phyloP scores from a whole-genome alignment of 2,888 invertebrate genomes.

The Gonocerus acuteangulatus region DNA sequence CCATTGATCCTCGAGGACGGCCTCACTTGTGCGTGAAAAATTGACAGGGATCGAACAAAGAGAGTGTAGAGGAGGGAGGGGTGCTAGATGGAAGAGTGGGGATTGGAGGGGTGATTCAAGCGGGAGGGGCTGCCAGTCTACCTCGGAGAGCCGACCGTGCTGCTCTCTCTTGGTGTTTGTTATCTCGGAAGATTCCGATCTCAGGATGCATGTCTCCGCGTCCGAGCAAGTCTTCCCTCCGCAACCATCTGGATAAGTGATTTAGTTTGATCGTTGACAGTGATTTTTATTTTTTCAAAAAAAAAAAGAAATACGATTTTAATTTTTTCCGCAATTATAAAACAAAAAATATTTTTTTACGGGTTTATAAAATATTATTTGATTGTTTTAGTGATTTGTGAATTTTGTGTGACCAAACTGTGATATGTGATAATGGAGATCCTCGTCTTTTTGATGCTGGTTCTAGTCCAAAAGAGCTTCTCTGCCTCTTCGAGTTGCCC shows the following conservation, averaged over 20 bases:
- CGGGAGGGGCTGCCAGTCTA: constrained; percentile 8
- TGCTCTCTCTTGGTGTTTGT: too few relatives aligned
- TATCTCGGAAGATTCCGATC: too few relatives aligned
- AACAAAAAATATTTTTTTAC: too few relatives aligned
- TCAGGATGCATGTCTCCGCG: too few relatives aligned
- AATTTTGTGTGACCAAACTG: constrained; percentile 4
- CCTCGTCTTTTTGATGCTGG: background rate
- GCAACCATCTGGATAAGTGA: constrained; percentile 12
- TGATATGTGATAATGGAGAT: constrained; percentile 23
- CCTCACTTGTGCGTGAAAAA: constrained; percentile 37
- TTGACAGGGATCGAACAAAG: constrained; percentile 34
- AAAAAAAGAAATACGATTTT: too few relatives aligned
- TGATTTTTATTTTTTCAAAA: background rate
- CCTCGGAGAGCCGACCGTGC: background rate
- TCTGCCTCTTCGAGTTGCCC: constrained; percentile 50
- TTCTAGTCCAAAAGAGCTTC: constrained; percentile 3
- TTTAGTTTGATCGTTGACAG: background rate
- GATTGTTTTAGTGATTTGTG: too few relatives aligned
- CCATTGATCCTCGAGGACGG: constrained; percentile 29
- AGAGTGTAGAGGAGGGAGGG: constrained; percentile 27
- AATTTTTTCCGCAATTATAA: too few relatives aligned
- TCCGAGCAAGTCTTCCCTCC: background rate
- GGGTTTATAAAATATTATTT: too few relatives aligned
- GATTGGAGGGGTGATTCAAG: constrained; percentile 19
- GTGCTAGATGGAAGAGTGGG: too few relatives aligned